phyloP scores from a whole-genome alignment of 2,797 vertebrate genomes.

The Peromyscus eremicus region DNA sequence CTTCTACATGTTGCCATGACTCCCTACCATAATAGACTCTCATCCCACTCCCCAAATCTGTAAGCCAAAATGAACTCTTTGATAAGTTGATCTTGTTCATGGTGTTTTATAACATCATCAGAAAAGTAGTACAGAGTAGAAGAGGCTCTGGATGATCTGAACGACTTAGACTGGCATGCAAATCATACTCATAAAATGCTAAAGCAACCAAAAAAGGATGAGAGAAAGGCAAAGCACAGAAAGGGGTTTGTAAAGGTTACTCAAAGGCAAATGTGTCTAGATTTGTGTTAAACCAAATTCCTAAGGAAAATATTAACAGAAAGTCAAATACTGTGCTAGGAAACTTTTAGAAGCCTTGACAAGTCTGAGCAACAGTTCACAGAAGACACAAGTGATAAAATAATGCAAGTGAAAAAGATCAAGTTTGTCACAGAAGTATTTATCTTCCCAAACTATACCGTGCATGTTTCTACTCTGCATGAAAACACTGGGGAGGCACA shows the following conservation, averaged over 20 bases:
- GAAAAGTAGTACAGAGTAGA: not conserved
- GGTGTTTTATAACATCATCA: not conserved
- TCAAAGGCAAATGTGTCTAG: not conserved
- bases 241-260: not conserved
- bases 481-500: not conserved
- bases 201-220: not conserved
- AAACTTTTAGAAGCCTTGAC: not conserved
- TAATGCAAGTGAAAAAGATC: not conserved
- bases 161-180: not conserved
- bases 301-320: not conserved
- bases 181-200: not conserved
- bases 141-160: not conserved
- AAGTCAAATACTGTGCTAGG: not conserved
- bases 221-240: not conserved
- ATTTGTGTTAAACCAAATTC: not conserved
- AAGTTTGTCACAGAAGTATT: not conserved
- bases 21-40: no score
- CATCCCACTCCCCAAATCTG: no score
- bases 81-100: no score
- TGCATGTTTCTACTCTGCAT: not conserved
- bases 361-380: not conserved
- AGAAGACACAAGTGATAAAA: not conserved
- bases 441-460: not conserved
- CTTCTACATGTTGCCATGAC: not conserved
- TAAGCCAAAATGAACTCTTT: not conserved